Evolutionary conservation across 2,888 invertebrate species (phyloP).

Genomic region (Brenthis hecate): DNA sequence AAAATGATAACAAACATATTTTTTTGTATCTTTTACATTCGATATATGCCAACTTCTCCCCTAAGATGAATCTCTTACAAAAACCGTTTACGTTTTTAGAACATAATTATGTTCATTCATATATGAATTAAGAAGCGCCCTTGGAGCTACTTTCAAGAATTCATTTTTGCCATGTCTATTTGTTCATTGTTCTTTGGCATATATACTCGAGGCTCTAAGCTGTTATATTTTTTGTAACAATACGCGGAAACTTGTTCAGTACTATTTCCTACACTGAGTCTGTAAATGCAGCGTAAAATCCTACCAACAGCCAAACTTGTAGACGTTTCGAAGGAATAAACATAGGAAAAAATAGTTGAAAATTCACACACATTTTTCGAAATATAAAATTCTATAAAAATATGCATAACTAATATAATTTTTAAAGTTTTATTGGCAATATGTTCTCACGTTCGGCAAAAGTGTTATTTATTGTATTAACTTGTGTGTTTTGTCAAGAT

Average conservation of each 20-base stretch:
- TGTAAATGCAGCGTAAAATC: slow-evolving; percentile 56
- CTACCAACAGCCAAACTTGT: slow-evolving; percentile 48
- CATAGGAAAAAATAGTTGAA: background rate
- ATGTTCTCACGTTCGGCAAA: slow-evolving; percentile 38
- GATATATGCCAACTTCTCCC: too few species aligned
- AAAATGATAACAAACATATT: too few species aligned
- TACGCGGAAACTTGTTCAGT: slow-evolving; percentile 61
- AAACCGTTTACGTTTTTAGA: too few species aligned
- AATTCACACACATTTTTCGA: background rate
- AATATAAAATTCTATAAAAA: background rate
- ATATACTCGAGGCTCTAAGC: slow-evolving; percentile 31
- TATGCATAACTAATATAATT: background rate
- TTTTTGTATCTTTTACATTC: too few species aligned
- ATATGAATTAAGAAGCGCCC: too few species aligned
- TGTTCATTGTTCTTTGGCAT: slow-evolving; percentile 31
- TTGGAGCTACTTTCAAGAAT: background rate
- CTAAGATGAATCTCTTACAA: too few species aligned
- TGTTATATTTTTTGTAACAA: slow-evolving; percentile 57
- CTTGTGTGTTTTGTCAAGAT: slow-evolving; percentile 48
- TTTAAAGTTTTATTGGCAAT: slow-evolving; percentile 15
- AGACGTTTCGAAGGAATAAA: slow-evolving; percentile 43
- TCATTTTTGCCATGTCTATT: slow-evolving; percentile 26
- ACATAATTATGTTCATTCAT: too few species aligned
- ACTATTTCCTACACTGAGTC: slow-evolving; percentile 59
- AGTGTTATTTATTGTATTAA: slow-evolving; percentile 44